phyloP scores from a whole-genome alignment of 1,140 invertebrate species.

The Zaprionus gabonicus region DNA sequence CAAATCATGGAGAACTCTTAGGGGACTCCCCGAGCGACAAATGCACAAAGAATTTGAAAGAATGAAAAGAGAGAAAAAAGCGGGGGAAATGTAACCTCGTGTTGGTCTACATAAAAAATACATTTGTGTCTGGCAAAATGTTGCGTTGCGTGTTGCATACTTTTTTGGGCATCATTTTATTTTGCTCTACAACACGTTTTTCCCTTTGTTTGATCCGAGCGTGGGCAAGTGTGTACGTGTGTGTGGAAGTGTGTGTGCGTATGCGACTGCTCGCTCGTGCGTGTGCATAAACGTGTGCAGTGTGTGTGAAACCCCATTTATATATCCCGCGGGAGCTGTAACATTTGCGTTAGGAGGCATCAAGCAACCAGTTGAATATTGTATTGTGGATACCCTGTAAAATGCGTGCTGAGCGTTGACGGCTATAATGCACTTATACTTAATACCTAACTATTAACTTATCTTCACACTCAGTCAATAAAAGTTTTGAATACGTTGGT shows the following conservation, averaged over 20 bases:
- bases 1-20: constrained; percentile 45
- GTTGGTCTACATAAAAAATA: constrained; percentile 73
- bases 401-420: no score
- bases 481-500: no score
- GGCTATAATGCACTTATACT: no score
- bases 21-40: constrained; percentile 41
- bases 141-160: constrained; percentile 52
- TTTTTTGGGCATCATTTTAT: constrained; percentile 30
- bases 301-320: constrained; percentile 23
- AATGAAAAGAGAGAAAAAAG: constrained; percentile 9
- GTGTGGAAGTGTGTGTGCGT: background rate
- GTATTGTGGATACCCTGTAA: constrained; percentile 24
- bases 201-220: background rate
- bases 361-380: constrained; percentile 24
- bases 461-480: no score
- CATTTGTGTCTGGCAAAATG: constrained; percentile 64
- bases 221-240: background rate
- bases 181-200: constrained; percentile 17
- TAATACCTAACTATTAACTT: no score
- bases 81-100: constrained; percentile 24
- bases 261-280: background rate
- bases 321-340: constrained; percentile 63
- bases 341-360: constrained; percentile 43
- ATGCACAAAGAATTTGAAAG: background rate
- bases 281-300: constrained; percentile 3